These are phyloP conservation scores for Dipodomys ordii DNA, from an alignment of 2,113 vertebrate genomes.

Conservation along the genomic window DNA sequence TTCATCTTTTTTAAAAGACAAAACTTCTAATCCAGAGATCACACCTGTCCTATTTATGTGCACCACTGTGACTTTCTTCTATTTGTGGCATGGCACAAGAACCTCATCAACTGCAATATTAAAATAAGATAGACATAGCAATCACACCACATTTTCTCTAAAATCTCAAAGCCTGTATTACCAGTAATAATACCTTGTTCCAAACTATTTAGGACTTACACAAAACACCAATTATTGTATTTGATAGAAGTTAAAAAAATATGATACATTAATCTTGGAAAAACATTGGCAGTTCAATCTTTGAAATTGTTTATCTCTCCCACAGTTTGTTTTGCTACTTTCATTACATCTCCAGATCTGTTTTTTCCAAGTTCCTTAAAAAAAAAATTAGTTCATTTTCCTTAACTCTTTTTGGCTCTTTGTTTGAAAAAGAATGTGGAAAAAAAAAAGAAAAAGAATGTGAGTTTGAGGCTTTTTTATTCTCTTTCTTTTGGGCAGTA, in stretches of 20 bases:
- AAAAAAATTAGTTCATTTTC: background rate
- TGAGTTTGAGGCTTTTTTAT: too few species aligned
- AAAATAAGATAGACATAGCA: slow-evolving; percentile 1
- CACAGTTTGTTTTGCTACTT: background rate
- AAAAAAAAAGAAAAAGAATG: too few species aligned
- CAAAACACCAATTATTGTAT: background rate
- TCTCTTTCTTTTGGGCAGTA: too few species aligned
- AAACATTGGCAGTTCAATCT: background rate
- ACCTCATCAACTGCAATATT: slow-evolving; percentile 29
- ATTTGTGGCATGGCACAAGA: slow-evolving; percentile 55
- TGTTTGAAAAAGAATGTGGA: too few species aligned
- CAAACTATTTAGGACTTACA: background rate
- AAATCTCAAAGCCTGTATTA: background rate
- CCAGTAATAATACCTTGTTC: background rate
- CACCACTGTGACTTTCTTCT: slow-evolving; percentile 8
- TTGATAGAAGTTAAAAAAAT: background rate
- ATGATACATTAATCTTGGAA: background rate
- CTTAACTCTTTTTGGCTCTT: background rate
- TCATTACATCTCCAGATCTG: background rate
- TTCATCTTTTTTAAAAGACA: background rate
- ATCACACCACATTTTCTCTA: background rate
- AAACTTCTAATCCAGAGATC: background rate
- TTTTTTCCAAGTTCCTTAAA: background rate
- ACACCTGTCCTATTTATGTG: background rate
- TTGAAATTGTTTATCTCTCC: background rate